Percentiles rank a stretch among this genome's conserved stretches.
These are phyloP conservation scores for Entomobrya proxima DNA, from an alignment of 2,888 invertebrate genomes.

Conservation along the genomic window DNA sequence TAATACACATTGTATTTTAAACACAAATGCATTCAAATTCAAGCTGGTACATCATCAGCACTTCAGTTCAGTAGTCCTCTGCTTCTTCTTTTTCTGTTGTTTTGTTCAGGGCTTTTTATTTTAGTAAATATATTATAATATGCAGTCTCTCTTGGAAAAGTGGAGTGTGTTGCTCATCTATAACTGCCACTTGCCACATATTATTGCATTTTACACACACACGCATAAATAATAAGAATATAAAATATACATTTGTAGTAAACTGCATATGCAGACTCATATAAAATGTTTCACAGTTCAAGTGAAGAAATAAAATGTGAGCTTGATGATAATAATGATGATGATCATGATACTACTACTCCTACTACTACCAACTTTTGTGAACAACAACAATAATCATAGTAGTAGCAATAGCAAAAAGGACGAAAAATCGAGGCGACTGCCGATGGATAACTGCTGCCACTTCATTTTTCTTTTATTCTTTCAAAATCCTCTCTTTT, in stretches of 20 bases:
- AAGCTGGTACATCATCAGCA: background rate
- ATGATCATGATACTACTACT: constrained; percentile 24
- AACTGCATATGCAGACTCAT: constrained; percentile 8
- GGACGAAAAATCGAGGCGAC: constrained; percentile 66
- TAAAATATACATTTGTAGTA: constrained; percentile 32
- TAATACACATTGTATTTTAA: constrained; percentile 41
- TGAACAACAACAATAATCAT: too few relatives aligned
- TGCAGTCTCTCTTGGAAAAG: constrained; percentile 42
- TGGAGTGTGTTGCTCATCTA: constrained; percentile 26
- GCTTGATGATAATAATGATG: constrained; percentile 50
- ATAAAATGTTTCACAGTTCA: constrained; percentile 17
- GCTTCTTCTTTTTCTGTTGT: background rate
- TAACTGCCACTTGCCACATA: constrained; percentile 28
- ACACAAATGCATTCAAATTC: too few relatives aligned
- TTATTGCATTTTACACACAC: background rate
- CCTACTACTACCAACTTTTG: background rate
- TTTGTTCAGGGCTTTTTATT: constrained; percentile 34
- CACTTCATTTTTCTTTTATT: constrained; percentile 68
- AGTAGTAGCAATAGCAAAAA: constrained; percentile 14
- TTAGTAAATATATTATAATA: too few relatives aligned
- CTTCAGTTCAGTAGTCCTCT: background rate
- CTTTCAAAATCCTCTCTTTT: constrained; percentile 56
- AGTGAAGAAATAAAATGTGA: constrained; percentile 60
- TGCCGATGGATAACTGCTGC: constrained; percentile 67
- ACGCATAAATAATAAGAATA: too few relatives aligned